phyloP scores from a whole-genome alignment of 2,888 invertebrate genomes.

The Lacanobia oleracea region DNA sequence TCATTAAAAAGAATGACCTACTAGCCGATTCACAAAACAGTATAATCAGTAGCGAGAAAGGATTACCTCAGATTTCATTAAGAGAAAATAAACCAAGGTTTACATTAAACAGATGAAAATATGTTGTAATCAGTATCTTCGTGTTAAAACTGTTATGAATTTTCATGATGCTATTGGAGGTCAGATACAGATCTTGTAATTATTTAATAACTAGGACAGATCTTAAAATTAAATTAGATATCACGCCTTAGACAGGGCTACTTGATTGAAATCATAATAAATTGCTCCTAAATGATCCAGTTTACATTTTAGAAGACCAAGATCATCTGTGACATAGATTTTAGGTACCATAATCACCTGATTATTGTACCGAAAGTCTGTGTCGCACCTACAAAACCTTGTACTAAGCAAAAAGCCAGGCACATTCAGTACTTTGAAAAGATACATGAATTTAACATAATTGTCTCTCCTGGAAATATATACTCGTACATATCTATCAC shows the following conservation, averaged over 20 bases:
- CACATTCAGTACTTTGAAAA: neutral
- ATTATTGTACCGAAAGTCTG: no score
- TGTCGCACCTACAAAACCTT: no score
- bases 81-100: neutral
- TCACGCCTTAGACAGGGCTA: neutral
- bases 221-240: neutral
- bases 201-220: neutral
- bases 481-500: neutral
- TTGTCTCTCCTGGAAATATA: no score
- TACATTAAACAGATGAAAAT: neutral
- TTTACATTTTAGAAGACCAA: no score
- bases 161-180: slow-evolving; percentile 2
- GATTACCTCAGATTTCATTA: neutral
- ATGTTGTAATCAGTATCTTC: neutral
- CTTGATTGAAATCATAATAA: neutral
- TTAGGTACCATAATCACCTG: neutral
- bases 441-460: neutral
- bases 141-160: slow-evolving; percentile 32
- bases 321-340: no score
- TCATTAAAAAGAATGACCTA: neutral
- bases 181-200: neutral
- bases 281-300: neutral
- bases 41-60: slow-evolving; percentile 17
- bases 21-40: neutral
- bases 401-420: neutral